Evolutionary conservation across 2,888 invertebrate species (phyloP), one percentile per base, ranked within the genome.

Genomic region (Synanthedon myopaeformis): DNA sequence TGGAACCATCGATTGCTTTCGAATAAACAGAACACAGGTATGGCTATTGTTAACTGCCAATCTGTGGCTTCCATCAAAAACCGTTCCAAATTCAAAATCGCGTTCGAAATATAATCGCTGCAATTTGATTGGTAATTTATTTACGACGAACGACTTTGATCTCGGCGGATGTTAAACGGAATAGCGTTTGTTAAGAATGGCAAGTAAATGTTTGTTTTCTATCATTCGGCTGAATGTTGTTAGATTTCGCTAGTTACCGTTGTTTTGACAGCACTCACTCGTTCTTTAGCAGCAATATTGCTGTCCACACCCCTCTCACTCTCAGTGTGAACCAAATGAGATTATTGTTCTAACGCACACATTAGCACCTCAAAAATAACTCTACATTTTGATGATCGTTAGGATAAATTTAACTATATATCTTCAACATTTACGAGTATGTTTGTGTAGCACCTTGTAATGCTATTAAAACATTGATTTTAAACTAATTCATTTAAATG

Each of bases 191-290:
- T 78, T 72, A 70, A 75, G 77, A 79, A 79, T 78, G 79, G 76
- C 76, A 74, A 75, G 76, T 53, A 74, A 77, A 71, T 83, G 83
- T 83, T 84, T 85, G 82, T 83, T 84, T 84, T 79, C 79, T 82
- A 85, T 86, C 85, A 81, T 74, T 77, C 82, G 70, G 74, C 74
- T 79, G 74, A 82, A 79, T 78, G 83, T 80, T 79, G 76, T 81
- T 76, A 72, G 76, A 78, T 79, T 79, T 74, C 69, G 82, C 79
- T 79, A 79, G 80, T 81, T 80, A 76, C 69, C 70, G 75, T 69
- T 86, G 84, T 86, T 86, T 84, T 85, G 86, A 86, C 86, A 83
- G 76, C 45, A 70, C 73, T 82, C 82, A 76, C 73, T 84, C 82
- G 80, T 64, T 72, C 66, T 61, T 58, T 62, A 61, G 64, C 67